Conservation (phyloP, 1,140 invertebrate genomes). For the Drosophila repleta region DNA sequence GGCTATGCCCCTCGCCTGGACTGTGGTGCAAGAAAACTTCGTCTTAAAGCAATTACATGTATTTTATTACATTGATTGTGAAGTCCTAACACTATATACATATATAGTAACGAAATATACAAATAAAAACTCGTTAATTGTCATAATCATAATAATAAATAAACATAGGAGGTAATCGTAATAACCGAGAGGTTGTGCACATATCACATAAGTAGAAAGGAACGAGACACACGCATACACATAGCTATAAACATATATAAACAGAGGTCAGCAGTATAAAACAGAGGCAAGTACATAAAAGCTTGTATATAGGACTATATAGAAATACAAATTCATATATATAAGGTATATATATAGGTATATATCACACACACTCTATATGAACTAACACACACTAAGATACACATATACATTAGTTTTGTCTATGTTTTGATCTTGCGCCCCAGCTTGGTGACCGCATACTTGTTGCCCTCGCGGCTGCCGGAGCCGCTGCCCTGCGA, state of each 20-base stretch:
- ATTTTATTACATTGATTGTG: constrained; percentile 76
- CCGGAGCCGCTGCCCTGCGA: constrained; percentile 53
- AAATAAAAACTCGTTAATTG: constrained; percentile 48
- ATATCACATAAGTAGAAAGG: constrained; percentile 48
- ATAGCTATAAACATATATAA: constrained; percentile 12
- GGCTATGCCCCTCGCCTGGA: background rate
- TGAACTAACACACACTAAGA: constrained; percentile 26
- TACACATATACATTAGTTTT: constrained; percentile 24
- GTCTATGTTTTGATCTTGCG: constrained; percentile 85
- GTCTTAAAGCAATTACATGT: constrained; percentile 74
- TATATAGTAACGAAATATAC: constrained; percentile 21
- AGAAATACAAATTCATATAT: constrained; percentile 59
- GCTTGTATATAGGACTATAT: constrained; percentile 35
- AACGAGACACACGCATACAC: constrained; percentile 16
- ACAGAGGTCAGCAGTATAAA: constrained; percentile 51
- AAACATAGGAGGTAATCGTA: constrained; percentile 31
- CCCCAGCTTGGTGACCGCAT: constrained; percentile 85
- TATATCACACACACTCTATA: constrained; percentile 42
- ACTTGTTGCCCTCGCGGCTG: constrained; percentile 84
- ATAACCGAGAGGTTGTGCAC: constrained; percentile 38
- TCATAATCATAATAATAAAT: constrained; percentile 44
- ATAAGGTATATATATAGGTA: constrained; percentile 35
- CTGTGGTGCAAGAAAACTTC: too few species aligned
- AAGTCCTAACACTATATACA: constrained; percentile 71
- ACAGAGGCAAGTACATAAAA: constrained; percentile 40